phyloP scores from a whole-genome alignment of 2,113 vertebrate genomes.

The Oryzias melastigma region DNA sequence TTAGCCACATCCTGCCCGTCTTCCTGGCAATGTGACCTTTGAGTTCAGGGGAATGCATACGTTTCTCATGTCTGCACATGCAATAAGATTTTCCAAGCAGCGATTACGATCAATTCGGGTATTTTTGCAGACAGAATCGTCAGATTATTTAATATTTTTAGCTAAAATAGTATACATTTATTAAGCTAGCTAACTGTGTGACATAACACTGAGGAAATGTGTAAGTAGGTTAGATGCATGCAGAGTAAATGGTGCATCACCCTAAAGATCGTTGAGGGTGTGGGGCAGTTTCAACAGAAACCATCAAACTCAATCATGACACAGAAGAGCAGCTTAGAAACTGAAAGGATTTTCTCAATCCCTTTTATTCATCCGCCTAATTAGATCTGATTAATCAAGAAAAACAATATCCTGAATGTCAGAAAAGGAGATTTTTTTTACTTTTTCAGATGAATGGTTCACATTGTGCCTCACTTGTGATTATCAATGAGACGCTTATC shows the following conservation, averaged over 20 bases:
- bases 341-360: conserved; percentile 64
- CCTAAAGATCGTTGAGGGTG: conserved; percentile 9
- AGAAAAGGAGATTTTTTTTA: conserved; percentile 1
- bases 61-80: conserved; percentile 9
- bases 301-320: conserved; percentile 43
- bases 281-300: conserved; percentile 45
- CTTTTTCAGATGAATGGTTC: conserved; percentile 14
- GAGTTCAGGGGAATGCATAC: conserved; percentile 27
- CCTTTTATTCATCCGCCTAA: conserved; percentile 13
- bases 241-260: conserved; percentile 41
- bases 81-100: conserved; percentile 2
- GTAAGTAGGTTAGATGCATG: conserved; percentile 21
- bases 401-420: neutral
- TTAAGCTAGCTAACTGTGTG: no score
- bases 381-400: conserved; percentile 39
- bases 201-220: conserved; percentile 13
- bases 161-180: no score
- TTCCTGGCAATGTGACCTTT: conserved; percentile 28
- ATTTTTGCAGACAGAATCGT: no score
- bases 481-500: conserved; percentile 54
- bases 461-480: conserved; percentile 11
- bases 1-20: conserved; percentile 68
- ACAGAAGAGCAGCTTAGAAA: conserved; percentile 50
- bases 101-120: no score
- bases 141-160: no score